A percentile compares a stretch with the other conserved stretches of the same genome.
Conservation (phyloP, 2,888 invertebrate genomes). For the Xylophagus ater region DNA sequence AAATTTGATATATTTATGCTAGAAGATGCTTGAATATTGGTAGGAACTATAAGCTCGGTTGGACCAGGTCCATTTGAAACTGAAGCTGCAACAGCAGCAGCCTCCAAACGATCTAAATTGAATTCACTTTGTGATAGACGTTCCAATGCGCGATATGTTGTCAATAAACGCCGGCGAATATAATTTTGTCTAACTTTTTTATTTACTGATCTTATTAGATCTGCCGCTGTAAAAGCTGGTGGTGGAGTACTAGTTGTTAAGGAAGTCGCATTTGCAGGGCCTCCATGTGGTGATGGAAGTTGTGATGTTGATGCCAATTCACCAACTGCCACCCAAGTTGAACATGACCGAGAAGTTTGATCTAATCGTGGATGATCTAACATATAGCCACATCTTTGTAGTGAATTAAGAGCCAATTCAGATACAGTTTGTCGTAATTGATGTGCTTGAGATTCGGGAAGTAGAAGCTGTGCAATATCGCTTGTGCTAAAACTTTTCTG, state of each 20-base stretch:
- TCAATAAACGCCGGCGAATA: slow-evolving; percentile 62
- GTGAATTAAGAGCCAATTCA: slow-evolving; percentile 47
- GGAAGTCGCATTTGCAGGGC: slow-evolving; percentile 30
- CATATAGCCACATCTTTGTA: slow-evolving; percentile 44
- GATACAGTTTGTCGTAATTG: slow-evolving; percentile 41
- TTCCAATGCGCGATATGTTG: slow-evolving; percentile 70
- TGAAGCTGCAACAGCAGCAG: slow-evolving; percentile 44
- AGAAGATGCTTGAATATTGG: slow-evolving; percentile 8
- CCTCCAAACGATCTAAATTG: slow-evolving; percentile 63
- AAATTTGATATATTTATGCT: neutral
- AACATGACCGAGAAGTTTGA: slow-evolving; percentile 57
- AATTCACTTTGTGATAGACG: slow-evolving; percentile 76
- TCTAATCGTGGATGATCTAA: slow-evolving; percentile 49
- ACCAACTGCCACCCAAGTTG: slow-evolving; percentile 80
- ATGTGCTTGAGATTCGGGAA: slow-evolving; percentile 33
- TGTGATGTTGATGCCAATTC: slow-evolving; percentile 65
- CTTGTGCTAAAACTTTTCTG: slow-evolving; percentile 75
- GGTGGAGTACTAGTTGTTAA: slow-evolving; percentile 28
- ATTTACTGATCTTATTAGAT: slow-evolving; percentile 63
- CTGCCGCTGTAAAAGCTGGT: slow-evolving; percentile 50
- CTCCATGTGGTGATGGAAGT: slow-evolving; percentile 71
- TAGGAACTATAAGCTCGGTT: slow-evolving; percentile 20
- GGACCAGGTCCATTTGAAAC: slow-evolving; percentile 24
- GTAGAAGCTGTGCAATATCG: slow-evolving; percentile 54
- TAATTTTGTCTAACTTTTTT: slow-evolving; percentile 77